Percentiles rank a stretch among this genome's conserved stretches.
phyloP scores from a whole-genome alignment of 2,113 vertebrate species.

The Platichthys stellatus region DNA sequence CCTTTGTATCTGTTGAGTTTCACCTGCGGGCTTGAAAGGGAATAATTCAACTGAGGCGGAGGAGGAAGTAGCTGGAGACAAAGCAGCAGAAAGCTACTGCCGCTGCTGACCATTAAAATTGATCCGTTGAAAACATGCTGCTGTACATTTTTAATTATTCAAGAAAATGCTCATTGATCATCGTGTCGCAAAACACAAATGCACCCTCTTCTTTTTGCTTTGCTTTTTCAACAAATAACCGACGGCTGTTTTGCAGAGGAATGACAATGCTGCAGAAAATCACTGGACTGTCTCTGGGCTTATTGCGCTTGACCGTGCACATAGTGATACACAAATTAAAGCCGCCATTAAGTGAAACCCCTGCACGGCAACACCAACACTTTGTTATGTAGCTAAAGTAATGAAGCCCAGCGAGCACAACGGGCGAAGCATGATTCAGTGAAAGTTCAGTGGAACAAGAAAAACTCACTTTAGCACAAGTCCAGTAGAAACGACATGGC shows the following conservation, averaged over 20 bases:
- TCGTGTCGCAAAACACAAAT: constrained; percentile 27
- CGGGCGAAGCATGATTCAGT: constrained; percentile 5
- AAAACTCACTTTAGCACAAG: constrained; percentile 28
- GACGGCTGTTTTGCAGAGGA: constrained; percentile 14
- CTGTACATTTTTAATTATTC: constrained; percentile 63
- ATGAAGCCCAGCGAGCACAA: constrained; percentile 16
- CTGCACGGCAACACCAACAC: not conserved
- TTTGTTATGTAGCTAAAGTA: constrained; percentile 29
- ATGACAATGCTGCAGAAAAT: constrained; percentile 20
- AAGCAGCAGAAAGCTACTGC: constrained; percentile 25
- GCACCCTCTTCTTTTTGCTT: constrained; percentile 23
- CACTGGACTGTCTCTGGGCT: constrained; percentile 28
- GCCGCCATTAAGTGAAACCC: constrained; percentile 30
- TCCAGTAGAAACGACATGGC: constrained; percentile 48
- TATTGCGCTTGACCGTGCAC: constrained; percentile 25
- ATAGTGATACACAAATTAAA: constrained; percentile 36
- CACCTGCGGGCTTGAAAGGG: constrained; percentile 11
- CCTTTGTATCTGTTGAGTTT: constrained; percentile 22
- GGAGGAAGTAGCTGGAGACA: constrained; percentile 35
- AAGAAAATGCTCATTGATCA: constrained; percentile 54
- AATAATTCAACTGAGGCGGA: constrained; percentile 28
- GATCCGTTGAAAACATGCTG: constrained; percentile 42
- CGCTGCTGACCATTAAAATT: constrained; percentile 37
- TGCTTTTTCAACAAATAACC: constrained; percentile 12
- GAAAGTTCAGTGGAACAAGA: constrained; percentile 13